Conservation (phyloP, 1,140 invertebrate species). For the Piezodorus guildinii region DNA sequence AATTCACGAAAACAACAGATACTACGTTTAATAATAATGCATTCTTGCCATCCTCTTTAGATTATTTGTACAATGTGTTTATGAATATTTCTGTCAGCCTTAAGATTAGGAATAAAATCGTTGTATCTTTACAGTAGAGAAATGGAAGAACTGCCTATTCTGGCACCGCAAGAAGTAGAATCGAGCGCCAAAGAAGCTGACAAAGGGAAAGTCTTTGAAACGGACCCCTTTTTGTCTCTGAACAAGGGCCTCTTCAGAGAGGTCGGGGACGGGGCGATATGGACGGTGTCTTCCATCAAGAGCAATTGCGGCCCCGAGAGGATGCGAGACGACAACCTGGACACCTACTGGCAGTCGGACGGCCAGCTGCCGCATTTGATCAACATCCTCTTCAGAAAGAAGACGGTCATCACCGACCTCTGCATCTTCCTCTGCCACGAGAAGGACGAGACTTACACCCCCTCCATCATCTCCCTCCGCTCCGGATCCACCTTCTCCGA, state of each 20-base stretch:
- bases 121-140: too few species aligned
- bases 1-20: too few species aligned
- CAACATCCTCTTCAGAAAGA: conserved; percentile 93
- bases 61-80: too few species aligned
- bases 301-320: conserved; percentile 98
- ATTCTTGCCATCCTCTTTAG: too few species aligned
- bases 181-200: too few species aligned
- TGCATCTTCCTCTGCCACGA: conserved; percentile 97
- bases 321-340: conserved; percentile 82
- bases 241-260: conserved; percentile 38
- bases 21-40: too few species aligned
- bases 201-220: too few species aligned
- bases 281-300: conserved; percentile 97
- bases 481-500: conserved; percentile 96
- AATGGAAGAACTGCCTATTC: too few species aligned
- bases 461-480: conserved; percentile 79
- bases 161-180: too few species aligned
- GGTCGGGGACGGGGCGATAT: conserved; percentile 92
- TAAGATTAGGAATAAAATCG: too few species aligned
- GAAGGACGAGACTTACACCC: conserved; percentile 96
- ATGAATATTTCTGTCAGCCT: too few species aligned
- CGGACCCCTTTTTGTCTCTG: too few species aligned
- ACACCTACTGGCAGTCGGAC: conserved; percentile 99
- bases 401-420: conserved; percentile 92
- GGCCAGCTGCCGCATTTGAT: conserved; percentile 95